Conservation (phyloP, 2,888 invertebrate genomes). For the Pyrochroa serraticornis region DNA sequence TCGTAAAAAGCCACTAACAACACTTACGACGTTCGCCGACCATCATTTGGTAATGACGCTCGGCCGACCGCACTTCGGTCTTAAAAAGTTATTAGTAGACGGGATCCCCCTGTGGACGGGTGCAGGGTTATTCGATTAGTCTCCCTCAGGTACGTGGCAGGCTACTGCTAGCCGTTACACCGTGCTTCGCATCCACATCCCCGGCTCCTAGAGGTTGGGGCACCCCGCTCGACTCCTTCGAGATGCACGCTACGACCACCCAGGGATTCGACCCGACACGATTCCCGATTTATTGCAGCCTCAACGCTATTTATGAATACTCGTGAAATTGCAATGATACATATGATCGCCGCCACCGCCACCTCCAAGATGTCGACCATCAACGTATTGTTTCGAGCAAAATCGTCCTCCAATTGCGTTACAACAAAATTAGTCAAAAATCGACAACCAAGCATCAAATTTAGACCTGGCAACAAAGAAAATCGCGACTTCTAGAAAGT, state of each 20-base stretch:
- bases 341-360: constrained; percentile 31
- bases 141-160: constrained; percentile 44
- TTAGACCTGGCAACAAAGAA: no score
- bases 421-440: no score
- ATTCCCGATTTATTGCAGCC: constrained; percentile 56
- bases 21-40: constrained; percentile 7
- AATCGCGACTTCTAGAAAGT: no score
- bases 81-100: constrained; percentile 52
- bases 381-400: no score
- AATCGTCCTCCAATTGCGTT: no score
- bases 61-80: constrained; percentile 44
- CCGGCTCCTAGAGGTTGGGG: constrained; percentile 31
- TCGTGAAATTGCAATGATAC: constrained; percentile 54
- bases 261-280: constrained; percentile 53
- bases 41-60: constrained; percentile 51
- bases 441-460: no score
- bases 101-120: constrained; percentile 32
- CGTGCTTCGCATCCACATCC: constrained; percentile 26
- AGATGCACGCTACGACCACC: constrained; percentile 55
- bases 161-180: constrained; percentile 35
- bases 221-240: constrained; percentile 41
- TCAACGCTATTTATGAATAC: constrained; percentile 57
- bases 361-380: constrained; percentile 14
- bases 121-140: constrained; percentile 49
- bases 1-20: constrained; percentile 31